phyloP scores from a whole-genome alignment of 2,888 invertebrate species.

The Rotaria magnacalcarata region DNA sequence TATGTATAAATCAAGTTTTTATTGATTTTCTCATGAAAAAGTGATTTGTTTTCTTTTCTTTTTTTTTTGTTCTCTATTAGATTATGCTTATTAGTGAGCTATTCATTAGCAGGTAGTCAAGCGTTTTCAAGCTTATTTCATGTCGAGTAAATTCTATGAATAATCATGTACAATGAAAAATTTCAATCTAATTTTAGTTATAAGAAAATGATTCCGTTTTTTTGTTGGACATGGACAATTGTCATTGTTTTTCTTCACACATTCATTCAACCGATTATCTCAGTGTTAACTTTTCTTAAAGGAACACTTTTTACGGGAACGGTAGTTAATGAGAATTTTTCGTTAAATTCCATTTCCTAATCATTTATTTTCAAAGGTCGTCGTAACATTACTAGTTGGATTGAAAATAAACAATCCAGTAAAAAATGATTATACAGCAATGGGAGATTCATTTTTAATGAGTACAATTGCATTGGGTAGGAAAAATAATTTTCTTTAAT shows the following conservation, averaged over 20 bases:
- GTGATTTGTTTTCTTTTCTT: too few species aligned
- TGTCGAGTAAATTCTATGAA: constrained; percentile 49
- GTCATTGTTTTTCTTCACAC: constrained; percentile 54
- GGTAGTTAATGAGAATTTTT: constrained; percentile 49
- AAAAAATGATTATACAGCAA: constrained; percentile 51
- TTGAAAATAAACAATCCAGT: constrained; percentile 53
- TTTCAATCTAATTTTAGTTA: constrained; percentile 50
- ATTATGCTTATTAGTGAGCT: constrained; percentile 54
- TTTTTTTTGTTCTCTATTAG: constrained; percentile 48
- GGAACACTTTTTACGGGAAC: constrained; percentile 55
- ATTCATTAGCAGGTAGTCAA: constrained; percentile 58
- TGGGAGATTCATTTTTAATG: constrained; percentile 56
- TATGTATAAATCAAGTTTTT: constrained; percentile 49
- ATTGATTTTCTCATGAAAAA: constrained; percentile 34
- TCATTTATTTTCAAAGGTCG: constrained; percentile 50
- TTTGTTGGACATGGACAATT: constrained; percentile 54
- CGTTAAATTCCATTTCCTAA: background rate
- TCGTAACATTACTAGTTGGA: constrained; percentile 56
- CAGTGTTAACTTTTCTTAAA: constrained; percentile 56
- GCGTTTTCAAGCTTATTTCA: constrained; percentile 54
- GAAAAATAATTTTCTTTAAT: constrained; percentile 31
- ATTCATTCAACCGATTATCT: constrained; percentile 55
- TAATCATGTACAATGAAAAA: background rate
- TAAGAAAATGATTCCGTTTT: constrained; percentile 55
- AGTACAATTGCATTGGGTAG: constrained; percentile 57